Conservation (phyloP, 2,888 invertebrate species). For the Argyra leucocephala region DNA sequence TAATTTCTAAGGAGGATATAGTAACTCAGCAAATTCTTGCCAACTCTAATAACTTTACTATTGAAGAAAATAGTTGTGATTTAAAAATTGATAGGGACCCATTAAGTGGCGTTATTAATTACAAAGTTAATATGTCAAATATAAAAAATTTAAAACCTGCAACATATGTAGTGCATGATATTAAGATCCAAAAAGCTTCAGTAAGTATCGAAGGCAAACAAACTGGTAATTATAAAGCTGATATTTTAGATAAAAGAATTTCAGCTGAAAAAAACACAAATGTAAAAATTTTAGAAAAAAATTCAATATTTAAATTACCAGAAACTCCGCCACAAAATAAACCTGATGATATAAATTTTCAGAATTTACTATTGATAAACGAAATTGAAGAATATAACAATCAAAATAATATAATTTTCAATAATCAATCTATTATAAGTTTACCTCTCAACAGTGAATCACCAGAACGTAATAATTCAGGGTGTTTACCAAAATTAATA, state of each 20-base stretch:
- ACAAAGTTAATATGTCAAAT: too few species aligned
- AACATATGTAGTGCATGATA: background rate
- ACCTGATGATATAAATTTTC: background rate
- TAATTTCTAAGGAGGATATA: too few species aligned
- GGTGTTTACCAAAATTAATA: background rate
- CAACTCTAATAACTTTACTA: too few species aligned
- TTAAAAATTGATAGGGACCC: too few species aligned
- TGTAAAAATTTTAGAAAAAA: background rate
- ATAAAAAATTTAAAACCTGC: too few species aligned
- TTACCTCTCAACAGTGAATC: background rate
- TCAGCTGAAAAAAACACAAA: background rate
- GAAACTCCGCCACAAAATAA: background rate
- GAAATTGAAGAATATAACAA: background rate
- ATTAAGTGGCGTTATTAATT: too few species aligned
- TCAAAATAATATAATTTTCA: background rate
- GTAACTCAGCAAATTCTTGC: too few species aligned
- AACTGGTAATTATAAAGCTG: background rate
- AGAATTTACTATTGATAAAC: background rate
- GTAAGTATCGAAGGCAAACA: background rate
- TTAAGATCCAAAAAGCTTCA: background rate
- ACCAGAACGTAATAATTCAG: background rate
- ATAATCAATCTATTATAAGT: background rate
- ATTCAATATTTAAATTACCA: background rate
- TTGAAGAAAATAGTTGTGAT: too few species aligned
- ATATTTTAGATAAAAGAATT: background rate